Conservation (phyloP, 2,113 vertebrate species). For the Myotis davidii region DNA sequence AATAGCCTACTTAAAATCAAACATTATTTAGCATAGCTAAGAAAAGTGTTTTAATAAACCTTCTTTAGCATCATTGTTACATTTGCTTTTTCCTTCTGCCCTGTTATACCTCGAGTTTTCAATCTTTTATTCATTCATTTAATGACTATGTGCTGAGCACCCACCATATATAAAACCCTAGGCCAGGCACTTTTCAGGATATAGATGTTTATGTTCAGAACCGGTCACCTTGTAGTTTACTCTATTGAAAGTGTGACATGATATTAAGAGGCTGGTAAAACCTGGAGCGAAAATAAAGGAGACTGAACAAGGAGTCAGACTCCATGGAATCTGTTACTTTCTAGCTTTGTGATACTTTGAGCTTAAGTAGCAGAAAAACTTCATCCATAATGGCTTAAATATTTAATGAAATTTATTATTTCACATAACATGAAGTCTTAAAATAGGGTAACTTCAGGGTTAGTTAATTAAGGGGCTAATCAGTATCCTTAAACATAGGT, state of each 20-base stretch:
- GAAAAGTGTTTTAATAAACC: not conserved
- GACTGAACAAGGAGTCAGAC: not conserved
- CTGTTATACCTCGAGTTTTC: not conserved
- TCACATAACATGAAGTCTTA: not conserved
- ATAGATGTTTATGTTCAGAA: not conserved
- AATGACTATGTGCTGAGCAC: not conserved
- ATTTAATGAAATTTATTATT: not conserved
- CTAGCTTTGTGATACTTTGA: not conserved
- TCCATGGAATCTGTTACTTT: not conserved
- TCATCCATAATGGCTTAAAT: not conserved
- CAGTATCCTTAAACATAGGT: not conserved
- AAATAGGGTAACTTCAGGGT: not conserved
- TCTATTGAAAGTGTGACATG: not conserved
- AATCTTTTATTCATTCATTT: not conserved
- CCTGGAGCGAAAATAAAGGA: not conserved
- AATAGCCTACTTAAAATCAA: constrained; percentile 19
- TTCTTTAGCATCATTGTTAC: not conserved
- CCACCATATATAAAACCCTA: not conserved
- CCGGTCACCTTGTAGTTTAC: not conserved
- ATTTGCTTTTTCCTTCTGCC: not conserved
- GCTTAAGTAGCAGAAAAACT: not conserved
- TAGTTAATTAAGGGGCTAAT: not conserved
- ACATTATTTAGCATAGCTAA: not conserved
- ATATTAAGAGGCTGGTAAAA: not conserved
- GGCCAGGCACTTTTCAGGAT: not conserved